phyloP scores from a whole-genome alignment of 2,797 vertebrate species.

The Astyanax mexicanus region DNA sequence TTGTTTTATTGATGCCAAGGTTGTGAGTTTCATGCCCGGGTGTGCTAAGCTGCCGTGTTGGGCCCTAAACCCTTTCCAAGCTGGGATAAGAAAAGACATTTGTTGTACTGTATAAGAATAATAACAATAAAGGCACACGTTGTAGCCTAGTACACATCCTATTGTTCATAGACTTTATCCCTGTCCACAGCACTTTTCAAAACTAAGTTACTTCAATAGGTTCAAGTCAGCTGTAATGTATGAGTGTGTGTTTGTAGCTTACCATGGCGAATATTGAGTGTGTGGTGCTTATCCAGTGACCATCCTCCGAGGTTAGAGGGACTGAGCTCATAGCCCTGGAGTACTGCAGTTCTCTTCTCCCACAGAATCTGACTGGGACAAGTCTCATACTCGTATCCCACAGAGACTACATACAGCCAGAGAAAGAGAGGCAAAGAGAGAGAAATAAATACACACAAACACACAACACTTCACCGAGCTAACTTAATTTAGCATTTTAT shows the following conservation, averaged over 20 bases:
- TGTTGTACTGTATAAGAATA: too few relatives aligned
- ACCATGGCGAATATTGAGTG: conserved; percentile 88
- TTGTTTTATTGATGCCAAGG: too few relatives aligned
- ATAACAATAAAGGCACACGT: too few relatives aligned
- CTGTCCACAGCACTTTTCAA: not conserved
- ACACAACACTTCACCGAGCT: conserved; percentile 41
- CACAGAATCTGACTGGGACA: conserved; percentile 87
- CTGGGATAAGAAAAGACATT: too few relatives aligned
- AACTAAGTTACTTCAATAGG: not conserved
- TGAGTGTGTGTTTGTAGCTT: conserved; percentile 45
- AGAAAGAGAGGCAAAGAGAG: conserved; percentile 6
- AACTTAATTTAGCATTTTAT: conserved; percentile 57
- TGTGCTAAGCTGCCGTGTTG: too few relatives aligned
- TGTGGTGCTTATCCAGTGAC: conserved; percentile 89
- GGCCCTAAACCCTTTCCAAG: too few relatives aligned
- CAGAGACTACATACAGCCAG: conserved; percentile 78
- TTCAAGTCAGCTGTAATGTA: not conserved
- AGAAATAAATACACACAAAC: conserved; percentile 37
- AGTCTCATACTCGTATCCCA: conserved; percentile 89
- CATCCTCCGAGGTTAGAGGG: conserved; percentile 88
- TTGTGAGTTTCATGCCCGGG: too few relatives aligned
- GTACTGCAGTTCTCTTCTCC: conserved; percentile 87
- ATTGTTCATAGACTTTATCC: not conserved
- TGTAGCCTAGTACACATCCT: too few relatives aligned
- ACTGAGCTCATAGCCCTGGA: conserved; percentile 89